Conservation (phyloP, 1,140 invertebrate genomes). For the Drosophila rufa region DNA sequence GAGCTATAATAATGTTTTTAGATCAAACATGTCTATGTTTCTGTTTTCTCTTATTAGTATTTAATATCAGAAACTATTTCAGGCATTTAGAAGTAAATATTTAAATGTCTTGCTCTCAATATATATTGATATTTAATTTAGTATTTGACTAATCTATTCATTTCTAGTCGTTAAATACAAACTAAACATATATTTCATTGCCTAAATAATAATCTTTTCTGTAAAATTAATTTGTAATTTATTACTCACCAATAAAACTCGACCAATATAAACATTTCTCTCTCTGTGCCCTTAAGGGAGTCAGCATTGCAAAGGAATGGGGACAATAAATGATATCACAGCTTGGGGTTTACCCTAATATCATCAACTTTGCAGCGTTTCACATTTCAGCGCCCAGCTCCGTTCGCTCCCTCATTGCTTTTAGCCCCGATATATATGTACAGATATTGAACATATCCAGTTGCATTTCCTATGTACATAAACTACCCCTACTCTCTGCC, state of each 20-base stretch:
- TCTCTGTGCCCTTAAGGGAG: not conserved
- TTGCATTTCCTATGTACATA: constrained; percentile 81
- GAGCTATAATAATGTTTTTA: no score
- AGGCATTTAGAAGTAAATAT: no score
- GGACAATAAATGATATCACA: constrained; percentile 44
- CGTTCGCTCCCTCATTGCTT: constrained; percentile 15
- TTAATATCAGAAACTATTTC: not conserved
- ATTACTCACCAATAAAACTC: no score
- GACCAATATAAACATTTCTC: not conserved
- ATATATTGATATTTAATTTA: no score
- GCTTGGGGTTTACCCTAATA: constrained; percentile 44
- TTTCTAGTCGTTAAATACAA: not conserved
- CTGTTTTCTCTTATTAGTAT: not conserved
- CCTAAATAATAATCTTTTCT: not conserved
- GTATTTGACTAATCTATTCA: not conserved
- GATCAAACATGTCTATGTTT: not conserved
- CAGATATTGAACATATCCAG: constrained; percentile 69
- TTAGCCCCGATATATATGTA: constrained; percentile 10
- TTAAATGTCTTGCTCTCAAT: no score
- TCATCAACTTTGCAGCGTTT: constrained; percentile 47
- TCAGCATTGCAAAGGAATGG: constrained; percentile 8
- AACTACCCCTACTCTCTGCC: constrained; percentile 24
- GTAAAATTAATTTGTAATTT: not conserved
- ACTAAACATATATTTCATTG: no score
- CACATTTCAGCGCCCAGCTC: constrained; percentile 41